Conservation (phyloP, 2,797 vertebrate species). For the Lagocephalus sceleratus region DNA sequence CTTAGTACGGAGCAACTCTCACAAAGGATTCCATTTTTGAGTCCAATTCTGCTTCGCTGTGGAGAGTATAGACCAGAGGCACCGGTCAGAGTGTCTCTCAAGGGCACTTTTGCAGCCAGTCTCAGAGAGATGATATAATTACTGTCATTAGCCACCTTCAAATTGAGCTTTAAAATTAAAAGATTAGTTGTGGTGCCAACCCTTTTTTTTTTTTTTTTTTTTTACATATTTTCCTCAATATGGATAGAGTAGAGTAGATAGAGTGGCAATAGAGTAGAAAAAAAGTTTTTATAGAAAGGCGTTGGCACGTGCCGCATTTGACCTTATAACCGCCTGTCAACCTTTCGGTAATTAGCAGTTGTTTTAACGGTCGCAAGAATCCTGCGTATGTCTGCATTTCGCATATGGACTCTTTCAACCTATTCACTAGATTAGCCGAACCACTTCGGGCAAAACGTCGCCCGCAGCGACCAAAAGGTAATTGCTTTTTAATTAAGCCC, state of each 20-base stretch:
- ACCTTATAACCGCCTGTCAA: constrained; percentile 13
- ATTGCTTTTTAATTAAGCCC: constrained; percentile 79
- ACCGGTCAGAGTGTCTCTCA: constrained; percentile 33
- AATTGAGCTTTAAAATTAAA: constrained; percentile 56
- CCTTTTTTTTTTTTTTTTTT: no score
- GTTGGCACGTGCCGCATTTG: constrained; percentile 5
- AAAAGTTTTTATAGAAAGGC: no score
- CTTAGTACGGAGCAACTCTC: no score
- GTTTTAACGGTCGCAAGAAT: constrained; percentile 50
- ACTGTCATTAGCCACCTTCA: constrained; percentile 57
- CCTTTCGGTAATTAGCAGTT: constrained; percentile 60
- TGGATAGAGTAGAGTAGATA: no score
- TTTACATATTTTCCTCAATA: no score
- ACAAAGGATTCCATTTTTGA: no score
- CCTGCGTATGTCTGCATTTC: constrained; percentile 23
- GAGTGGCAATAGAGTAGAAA: no score
- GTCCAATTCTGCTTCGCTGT: neutral
- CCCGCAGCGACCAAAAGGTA: constrained; percentile 68
- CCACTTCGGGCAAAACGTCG: constrained; percentile 48
- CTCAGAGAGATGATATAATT: constrained; percentile 58
- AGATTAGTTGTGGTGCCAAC: constrained; percentile 46
- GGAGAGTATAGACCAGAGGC: neutral
- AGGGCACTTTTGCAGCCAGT: constrained; percentile 41
- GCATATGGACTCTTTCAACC: constrained; percentile 48
- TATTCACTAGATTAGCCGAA: constrained; percentile 52